Base-by-base conservation (phyloP, 2,888 invertebrate genomes). In the Caenorhabditis japonica region DNA sequence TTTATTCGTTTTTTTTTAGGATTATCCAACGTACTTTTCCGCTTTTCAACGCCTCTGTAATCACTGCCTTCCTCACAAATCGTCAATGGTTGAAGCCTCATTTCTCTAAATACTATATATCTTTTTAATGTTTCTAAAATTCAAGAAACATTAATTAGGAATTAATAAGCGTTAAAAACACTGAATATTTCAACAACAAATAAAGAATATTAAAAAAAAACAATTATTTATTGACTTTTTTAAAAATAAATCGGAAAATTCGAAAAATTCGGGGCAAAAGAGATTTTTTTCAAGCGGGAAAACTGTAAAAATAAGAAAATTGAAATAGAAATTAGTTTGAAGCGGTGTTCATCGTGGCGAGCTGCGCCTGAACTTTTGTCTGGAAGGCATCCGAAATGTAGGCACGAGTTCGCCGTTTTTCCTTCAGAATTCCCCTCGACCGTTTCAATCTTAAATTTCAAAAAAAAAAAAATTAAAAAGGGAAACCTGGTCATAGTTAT, bases 401-500 rank as follows among this genome's bases (percentile, higher is more conserved):
- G 15, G 75, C 75, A 13, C 77, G 75, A 5, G 79, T 74, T 21
- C 76, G 41, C 13, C 71, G 61, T 58, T 79, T 79, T 8, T 81
- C 79, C 25, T 59, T 56, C 23, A 79, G 15, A 21, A 78, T 73
- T 39, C 61, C n/a, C 66, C 13, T 79, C 81, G 23, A 81, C 60
- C 5, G 73, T 75, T 41, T 79, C 79, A 3, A 77, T 38, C 79
- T 81, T 52, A n/a, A 88, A 88, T 75, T 85, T 86, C n/a, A n/a
- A 61, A 82, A 83, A 72, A 84, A 87, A 88, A 19, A 41, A 39
- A 41, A 55, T 55, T 36, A 5, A 4, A n/a, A 34, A n/a, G n/a
- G n/a, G n/a, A n/a, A n/a, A n/a, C n/a, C n/a, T n/a, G n/a, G n/a
- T n/a, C n/a, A n/a, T n/a, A n/a, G n/a, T n/a, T n/a, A n/a, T n/a